These are phyloP conservation scores for Podarcis muralis DNA, from an alignment of 2,113 vertebrate genomes.

Conservation along the genomic window DNA sequence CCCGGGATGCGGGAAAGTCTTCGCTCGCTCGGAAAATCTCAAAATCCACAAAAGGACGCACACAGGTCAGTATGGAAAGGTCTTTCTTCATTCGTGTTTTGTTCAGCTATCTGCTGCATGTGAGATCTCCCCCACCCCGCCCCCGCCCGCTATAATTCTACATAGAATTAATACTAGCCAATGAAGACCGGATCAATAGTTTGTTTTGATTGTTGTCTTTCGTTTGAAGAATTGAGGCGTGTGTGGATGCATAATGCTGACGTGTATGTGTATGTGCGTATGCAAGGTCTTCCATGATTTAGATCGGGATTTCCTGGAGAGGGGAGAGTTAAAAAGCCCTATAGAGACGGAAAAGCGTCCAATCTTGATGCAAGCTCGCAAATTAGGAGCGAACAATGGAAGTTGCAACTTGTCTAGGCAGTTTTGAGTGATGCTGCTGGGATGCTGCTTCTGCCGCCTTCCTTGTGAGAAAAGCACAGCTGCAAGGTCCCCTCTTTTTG, in stretches of 20 bases:
- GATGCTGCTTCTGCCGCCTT: conserved; percentile 40
- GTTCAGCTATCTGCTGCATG: conserved; percentile 8
- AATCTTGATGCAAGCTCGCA: conserved; percentile 61
- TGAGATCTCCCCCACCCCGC: conserved; percentile 22
- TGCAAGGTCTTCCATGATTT: conserved; percentile 37
- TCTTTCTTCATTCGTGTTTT: conserved; percentile 63
- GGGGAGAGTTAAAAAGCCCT: not conserved
- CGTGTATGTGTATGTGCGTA: conserved; percentile 8
- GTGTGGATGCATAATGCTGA: not conserved
- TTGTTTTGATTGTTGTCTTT: conserved; percentile 56
- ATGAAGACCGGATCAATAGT: not conserved
- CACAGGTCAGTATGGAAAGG: conserved; percentile 89
- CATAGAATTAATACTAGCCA: not conserved
- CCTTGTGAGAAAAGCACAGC: conserved; percentile 64
- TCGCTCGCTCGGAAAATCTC: conserved; percentile 98
- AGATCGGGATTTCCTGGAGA: not conserved
- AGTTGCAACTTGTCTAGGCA: conserved; percentile 61
- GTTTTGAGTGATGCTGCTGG: conserved; percentile 64
- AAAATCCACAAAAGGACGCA: conserved; percentile 99
- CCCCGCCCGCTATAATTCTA: conserved; percentile 47
- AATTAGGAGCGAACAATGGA: conserved; percentile 66
- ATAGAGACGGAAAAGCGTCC: conserved; percentile 12
- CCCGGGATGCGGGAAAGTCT: conserved; percentile 98
- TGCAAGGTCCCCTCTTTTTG: conserved; percentile 63
- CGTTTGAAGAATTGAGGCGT: conserved; percentile 5